Evolutionary conservation across 1,140 invertebrate genomes (phyloP).

Genomic region (Vollenhovia emeryi): DNA sequence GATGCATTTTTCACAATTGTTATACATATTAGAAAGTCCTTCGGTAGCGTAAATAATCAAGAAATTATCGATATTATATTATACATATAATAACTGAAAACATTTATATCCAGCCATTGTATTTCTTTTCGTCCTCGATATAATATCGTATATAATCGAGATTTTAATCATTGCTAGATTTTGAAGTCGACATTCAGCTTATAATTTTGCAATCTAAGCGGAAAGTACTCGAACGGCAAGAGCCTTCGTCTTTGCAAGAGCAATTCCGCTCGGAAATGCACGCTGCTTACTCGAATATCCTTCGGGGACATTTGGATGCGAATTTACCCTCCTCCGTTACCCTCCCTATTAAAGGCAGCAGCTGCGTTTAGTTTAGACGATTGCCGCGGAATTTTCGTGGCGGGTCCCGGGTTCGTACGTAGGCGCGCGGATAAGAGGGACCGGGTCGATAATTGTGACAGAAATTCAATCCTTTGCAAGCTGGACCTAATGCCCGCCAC

Average conservation of each 20-base stretch:
- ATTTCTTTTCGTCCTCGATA: neutral
- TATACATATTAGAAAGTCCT: neutral
- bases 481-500: conserved; percentile 75
- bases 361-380: conserved; percentile 71
- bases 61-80: neutral
- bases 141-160: neutral
- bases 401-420: conserved; percentile 24
- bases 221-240: neutral
- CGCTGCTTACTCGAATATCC: conserved; percentile 4
- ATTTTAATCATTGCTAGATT: neutral
- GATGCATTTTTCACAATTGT: neutral
- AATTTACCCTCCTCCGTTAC: conserved; percentile 48
- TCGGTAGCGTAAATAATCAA: neutral
- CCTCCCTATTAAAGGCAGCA: conserved; percentile 59
- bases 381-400: conserved; percentile 30
- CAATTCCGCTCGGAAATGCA: neutral
- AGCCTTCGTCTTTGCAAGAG: neutral
- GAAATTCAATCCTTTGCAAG: conserved; percentile 76
- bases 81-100: neutral
- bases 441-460: conserved; percentile 75
- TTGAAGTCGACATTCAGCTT: neutral
- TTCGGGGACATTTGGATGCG: conserved; percentile 4
- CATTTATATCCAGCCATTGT: neutral
- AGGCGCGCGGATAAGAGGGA: conserved; percentile 38
- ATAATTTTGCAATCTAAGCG: neutral